Base-by-base conservation (phyloP, 2,888 invertebrate species). In the Charanyca ferruginea region DNA sequence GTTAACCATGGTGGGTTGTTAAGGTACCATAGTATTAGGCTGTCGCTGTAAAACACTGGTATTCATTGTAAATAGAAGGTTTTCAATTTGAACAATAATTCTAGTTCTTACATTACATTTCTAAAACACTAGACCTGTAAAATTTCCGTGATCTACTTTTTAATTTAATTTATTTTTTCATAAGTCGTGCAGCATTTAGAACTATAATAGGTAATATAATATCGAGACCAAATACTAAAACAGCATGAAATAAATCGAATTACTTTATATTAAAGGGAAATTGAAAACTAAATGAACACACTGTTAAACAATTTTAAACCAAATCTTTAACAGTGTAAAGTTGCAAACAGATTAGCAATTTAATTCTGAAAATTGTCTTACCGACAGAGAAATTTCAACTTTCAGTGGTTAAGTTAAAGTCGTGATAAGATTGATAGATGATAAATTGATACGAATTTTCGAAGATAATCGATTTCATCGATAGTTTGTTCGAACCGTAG, bases 161-260 rank as follows among this genome's bases (percentile, higher is more conserved):
- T 9, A 8, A 18, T 11, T 32, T 1, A 32, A 32, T 32, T 32
- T 32, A 32, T n/a, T n/a, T n/a, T n/a, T n/a, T n/a, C n/a, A n/a
- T n/a, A n/a, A n/a, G n/a, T n/a, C n/a, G n/a, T n/a, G n/a, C n/a
- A n/a, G n/a, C n/a, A n/a, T n/a, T n/a, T n/a, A n/a, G n/a, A n/a
- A n/a, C 20, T 66, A 3, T 53, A 42, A 44, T 32, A 54, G 45
- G 0, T 28, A 66, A 20, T 53, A 41, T 51, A 51, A 58, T 32
- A 59, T 45, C 18, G 53, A 35, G 8, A 62, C 22, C 18, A 60
- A 65, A 77, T 69, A 55, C 52, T 41, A 44, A 48, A 67, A 20
- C 18, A 68, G 61, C 81, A 69, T 78, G 68, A 79, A 81, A 66
- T 72, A 74, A 73, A 73, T 44, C 48, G 47, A 81, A 78, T 75